These are phyloP conservation scores for Halictus ligatus DNA, from an alignment of 2,888 invertebrate species.

Conservation along the genomic window DNA sequence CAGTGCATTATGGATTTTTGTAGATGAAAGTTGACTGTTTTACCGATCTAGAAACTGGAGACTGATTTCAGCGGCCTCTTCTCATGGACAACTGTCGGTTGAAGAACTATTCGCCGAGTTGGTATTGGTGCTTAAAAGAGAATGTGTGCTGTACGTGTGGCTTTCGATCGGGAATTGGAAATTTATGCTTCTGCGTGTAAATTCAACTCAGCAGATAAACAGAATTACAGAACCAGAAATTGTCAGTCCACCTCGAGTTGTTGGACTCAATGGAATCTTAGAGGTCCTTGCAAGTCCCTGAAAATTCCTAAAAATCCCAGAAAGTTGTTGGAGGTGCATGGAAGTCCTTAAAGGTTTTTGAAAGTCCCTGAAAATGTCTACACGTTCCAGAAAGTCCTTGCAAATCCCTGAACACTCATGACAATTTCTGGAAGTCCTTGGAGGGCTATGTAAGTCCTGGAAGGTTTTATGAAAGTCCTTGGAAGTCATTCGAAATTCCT, in stretches of 20 bases:
- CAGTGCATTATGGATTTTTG: neutral
- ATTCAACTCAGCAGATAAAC: neutral
- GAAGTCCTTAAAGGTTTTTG: too few relatives aligned
- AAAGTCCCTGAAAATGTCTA: too few relatives aligned
- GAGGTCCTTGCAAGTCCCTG: neutral
- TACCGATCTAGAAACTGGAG: neutral
- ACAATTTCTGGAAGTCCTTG: too few relatives aligned
- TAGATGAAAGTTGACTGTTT: neutral
- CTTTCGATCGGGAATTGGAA: neutral
- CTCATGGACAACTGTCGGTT: neutral
- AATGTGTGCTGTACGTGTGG: neutral
- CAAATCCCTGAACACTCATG: too few relatives aligned
- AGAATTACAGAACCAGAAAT: neutral
- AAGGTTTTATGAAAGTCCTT: too few relatives aligned
- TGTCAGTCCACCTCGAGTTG: neutral
- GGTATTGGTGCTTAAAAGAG: neutral
- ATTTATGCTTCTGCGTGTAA: neutral
- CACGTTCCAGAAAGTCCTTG: too few relatives aligned
- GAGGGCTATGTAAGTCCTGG: too few relatives aligned
- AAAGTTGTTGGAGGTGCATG: neutral
- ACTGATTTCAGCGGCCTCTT: constrained; percentile 10
- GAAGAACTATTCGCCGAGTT: neutral
- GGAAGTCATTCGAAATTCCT: too few relatives aligned
- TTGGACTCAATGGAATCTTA: neutral
- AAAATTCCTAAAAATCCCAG: neutral